phyloP scores from a whole-genome alignment of 2,113 vertebrate genomes.

The Seriola rivoliana region DNA sequence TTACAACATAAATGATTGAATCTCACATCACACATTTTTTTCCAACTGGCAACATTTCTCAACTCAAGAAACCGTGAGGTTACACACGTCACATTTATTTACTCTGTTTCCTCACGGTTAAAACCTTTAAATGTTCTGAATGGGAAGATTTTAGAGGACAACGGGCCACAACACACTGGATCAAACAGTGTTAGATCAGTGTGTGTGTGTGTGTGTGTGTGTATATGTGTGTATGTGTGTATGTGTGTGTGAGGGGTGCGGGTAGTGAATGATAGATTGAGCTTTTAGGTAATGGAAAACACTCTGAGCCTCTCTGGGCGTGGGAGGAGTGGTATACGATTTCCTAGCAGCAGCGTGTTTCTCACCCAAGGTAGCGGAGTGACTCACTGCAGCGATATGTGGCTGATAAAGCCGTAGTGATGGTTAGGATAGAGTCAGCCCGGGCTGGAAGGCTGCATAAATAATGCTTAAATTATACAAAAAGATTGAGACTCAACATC shows the following conservation, averaged over 20 bases:
- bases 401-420: conserved; percentile 6
- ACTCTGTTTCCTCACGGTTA: not conserved
- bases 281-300: conserved; percentile 77
- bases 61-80: not conserved
- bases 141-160: conserved; percentile 2
- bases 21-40: not conserved
- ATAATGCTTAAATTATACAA: not conserved
- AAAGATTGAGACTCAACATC: not conserved
- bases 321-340: conserved; percentile 31
- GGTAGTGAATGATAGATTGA: conserved; percentile 40
- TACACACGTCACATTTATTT: not conserved
- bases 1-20: not conserved
- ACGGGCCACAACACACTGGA: not conserved
- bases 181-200: conserved; percentile 9
- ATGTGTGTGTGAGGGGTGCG: not conserved
- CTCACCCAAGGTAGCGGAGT: conserved; percentile 35
- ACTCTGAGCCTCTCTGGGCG: conserved; percentile 31
- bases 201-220: not conserved
- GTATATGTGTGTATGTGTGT: not conserved
- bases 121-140: not conserved
- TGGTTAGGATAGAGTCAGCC: not conserved
- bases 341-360: conserved; percentile 53
- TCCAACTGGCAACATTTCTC: not conserved
- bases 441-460: not conserved
- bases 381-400: conserved; percentile 59